phyloP scores from a whole-genome alignment of 2,113 vertebrate genomes.

The Leucopsar rothschildi region DNA sequence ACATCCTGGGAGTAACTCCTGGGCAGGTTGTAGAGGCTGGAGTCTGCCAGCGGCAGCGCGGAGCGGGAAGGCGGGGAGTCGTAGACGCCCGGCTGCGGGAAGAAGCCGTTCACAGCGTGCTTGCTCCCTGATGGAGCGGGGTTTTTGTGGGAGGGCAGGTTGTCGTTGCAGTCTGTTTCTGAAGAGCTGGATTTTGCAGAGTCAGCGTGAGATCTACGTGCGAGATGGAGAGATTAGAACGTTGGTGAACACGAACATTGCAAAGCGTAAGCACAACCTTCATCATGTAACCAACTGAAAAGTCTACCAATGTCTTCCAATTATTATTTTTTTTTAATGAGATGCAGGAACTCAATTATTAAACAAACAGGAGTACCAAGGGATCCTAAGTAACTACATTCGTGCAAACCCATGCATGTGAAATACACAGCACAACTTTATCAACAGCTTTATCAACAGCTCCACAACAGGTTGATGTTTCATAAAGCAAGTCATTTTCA shows the following conservation, averaged over 20 bases:
- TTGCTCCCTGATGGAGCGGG: constrained; percentile 77
- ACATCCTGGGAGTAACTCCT: constrained; percentile 95
- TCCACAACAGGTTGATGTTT: neutral
- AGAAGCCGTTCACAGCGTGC: constrained; percentile 89
- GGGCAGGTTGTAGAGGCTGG: constrained; percentile 88
- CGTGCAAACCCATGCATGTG: neutral
- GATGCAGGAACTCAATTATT: neutral
- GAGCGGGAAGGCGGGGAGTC: constrained; percentile 87
- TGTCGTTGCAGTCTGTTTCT: constrained; percentile 97
- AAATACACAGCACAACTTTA: neutral
- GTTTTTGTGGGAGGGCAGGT: constrained; percentile 86
- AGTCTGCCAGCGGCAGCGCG: constrained; percentile 77
- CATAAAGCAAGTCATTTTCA: neutral
- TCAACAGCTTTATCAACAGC: neutral
- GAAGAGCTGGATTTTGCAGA: constrained; percentile 89
- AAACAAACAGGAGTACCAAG: neutral
- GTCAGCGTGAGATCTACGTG: constrained; percentile 80
- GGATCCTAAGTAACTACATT: neutral
- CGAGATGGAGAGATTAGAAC: constrained; percentile 9
- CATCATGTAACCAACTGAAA: neutral
- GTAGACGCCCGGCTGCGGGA: constrained; percentile 81
- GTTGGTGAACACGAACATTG: neutral
- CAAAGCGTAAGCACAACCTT: neutral
- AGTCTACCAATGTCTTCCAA: neutral
- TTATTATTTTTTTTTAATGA: neutral